Evolutionary conservation across 23 tunicate species (phyloP).

Genomic region (Halocynthia roretzi): DNA sequence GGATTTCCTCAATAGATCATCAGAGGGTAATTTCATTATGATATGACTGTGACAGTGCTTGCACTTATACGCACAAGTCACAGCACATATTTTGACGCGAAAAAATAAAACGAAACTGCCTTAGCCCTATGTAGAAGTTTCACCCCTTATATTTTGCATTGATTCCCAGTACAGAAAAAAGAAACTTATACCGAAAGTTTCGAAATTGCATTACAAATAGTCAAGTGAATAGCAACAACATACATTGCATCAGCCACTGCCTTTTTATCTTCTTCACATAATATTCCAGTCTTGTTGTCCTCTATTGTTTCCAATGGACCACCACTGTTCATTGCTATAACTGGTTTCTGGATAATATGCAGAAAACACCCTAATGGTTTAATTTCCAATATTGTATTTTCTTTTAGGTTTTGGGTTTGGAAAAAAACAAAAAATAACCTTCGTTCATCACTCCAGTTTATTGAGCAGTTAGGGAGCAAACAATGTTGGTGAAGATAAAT

Average conservation of each 20-base stretch:
- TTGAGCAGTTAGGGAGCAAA: too few relatives aligned
- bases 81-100: too few relatives aligned
- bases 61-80: neutral
- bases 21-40: too few relatives aligned
- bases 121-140: neutral
- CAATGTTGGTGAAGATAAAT: too few relatives aligned
- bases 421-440: too few relatives aligned
- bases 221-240: conserved; percentile 8
- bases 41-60: too few relatives aligned
- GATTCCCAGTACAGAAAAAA: neutral
- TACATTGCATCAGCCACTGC: conserved; percentile 62
- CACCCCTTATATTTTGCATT: neutral
- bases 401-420: too few relatives aligned
- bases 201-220: neutral
- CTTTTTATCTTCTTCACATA: conserved; percentile 42
- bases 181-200: neutral
- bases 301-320: conserved; percentile 89
- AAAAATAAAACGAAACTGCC: too few relatives aligned
- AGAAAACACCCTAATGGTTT: too few relatives aligned
- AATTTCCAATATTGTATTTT: too few relatives aligned
- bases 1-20: too few relatives aligned
- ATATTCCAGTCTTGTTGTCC: conserved; percentile 67
- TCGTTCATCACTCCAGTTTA: too few relatives aligned
- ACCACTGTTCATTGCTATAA: conserved; percentile 90
- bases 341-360: conserved; percentile 48